A percentile compares a stretch with the other conserved stretches of the same genome.
phyloP scores from a whole-genome alignment of 2,113 vertebrate genomes.

The Myiozetetes cayanensis region DNA sequence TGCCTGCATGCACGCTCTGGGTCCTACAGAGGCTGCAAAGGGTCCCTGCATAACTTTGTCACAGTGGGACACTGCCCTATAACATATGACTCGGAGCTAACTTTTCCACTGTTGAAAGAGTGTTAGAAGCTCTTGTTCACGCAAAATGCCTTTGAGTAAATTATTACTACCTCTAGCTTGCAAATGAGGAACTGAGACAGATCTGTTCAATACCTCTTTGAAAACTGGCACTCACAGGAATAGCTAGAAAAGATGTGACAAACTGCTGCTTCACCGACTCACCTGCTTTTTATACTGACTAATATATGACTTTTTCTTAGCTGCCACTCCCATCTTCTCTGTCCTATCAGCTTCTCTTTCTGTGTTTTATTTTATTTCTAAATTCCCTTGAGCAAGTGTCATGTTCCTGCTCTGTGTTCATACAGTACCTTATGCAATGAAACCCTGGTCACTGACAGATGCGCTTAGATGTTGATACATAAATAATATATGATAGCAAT shows the following conservation, averaged over 20 bases:
- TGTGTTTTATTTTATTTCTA: not conserved
- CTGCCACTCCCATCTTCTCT: not conserved
- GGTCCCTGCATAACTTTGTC: not conserved
- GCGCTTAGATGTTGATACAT: not conserved
- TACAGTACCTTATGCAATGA: not conserved
- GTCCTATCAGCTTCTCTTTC: not conserved
- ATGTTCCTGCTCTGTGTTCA: not conserved
- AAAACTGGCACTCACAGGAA: not conserved
- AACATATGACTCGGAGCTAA: not conserved
- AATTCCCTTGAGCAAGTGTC: not conserved
- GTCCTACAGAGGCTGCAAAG: not conserved
- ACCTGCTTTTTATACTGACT: not conserved
- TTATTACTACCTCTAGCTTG: not conserved
- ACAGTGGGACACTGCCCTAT: fast-evolving
- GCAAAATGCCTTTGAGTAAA: not conserved
- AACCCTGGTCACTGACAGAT: not conserved
- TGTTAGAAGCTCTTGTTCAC: not conserved
- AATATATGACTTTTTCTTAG: not conserved
- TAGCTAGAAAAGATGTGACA: not conserved
- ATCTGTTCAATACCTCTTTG: not conserved
- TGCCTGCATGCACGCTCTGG: fast-evolving
- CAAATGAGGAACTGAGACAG: not conserved
- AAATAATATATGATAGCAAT: not conserved
- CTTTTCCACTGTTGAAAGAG: not conserved
- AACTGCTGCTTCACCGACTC: not conserved